A percentile compares a stretch with the other conserved stretches of the same genome.
Evolutionary conservation across 2,113 vertebrate genomes (phyloP).

Genomic region (Euleptes europaea): DNA sequence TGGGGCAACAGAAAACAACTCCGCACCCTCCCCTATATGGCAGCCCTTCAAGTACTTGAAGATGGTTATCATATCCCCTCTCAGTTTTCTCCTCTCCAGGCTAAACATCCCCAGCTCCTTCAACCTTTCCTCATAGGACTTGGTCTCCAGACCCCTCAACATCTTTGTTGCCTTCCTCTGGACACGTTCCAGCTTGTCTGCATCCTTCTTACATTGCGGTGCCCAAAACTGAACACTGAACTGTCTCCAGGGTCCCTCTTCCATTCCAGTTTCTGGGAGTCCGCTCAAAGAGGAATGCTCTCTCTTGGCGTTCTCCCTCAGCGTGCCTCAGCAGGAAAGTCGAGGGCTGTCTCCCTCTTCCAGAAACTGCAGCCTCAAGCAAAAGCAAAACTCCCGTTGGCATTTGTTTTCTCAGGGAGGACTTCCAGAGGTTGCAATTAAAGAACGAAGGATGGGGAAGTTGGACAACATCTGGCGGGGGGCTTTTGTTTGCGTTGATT

Average conservation of each 20-base stretch:
- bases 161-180: too few relatives aligned
- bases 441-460: not conserved
- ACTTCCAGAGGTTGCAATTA: slow-evolving; percentile 26
- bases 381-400: slow-evolving; percentile 15
- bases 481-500: not conserved
- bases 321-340: not conserved
- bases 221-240: too few relatives aligned
- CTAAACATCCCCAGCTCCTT: too few relatives aligned
- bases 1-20: too few relatives aligned
- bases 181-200: too few relatives aligned
- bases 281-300: not conserved
- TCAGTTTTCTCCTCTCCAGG: too few relatives aligned
- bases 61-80: too few relatives aligned
- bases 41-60: too few relatives aligned
- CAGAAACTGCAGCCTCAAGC: not conserved
- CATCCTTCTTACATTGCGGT: too few relatives aligned
- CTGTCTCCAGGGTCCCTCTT: not conserved
- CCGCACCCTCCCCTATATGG: too few relatives aligned
- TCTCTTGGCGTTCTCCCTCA: not conserved
- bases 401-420: not conserved
- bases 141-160: too few relatives aligned
- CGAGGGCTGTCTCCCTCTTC: not conserved
- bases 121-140: too few relatives aligned
- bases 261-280: not conserved
- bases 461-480: not conserved